phyloP scores from a whole-genome alignment of 2,797 vertebrate genomes.

The Hippopotamyrus pictus region DNA sequence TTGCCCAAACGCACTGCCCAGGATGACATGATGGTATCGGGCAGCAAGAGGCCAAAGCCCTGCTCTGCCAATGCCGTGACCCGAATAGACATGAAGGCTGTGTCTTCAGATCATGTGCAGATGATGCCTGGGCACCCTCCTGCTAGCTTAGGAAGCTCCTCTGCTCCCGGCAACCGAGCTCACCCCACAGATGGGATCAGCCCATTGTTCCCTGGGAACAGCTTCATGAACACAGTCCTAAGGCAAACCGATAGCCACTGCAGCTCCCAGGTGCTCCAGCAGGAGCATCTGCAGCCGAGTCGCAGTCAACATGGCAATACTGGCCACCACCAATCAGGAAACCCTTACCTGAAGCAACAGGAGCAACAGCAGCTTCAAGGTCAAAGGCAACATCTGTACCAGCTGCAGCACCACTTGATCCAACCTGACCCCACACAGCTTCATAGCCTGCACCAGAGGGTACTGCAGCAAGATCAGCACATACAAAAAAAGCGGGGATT shows the following conservation, averaged over 20 bases:
- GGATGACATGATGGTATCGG: constrained; percentile 79
- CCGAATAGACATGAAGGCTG: constrained; percentile 74
- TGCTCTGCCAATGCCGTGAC: constrained; percentile 63
- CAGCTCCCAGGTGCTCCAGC: constrained; percentile 62
- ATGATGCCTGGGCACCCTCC: constrained; percentile 77
- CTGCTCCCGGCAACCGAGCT: constrained; percentile 58
- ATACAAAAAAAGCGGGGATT: constrained; percentile 83
- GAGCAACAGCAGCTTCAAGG: constrained; percentile 66
- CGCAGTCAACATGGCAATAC: constrained; percentile 68
- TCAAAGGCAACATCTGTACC: constrained; percentile 47
- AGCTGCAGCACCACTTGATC: constrained; percentile 51
- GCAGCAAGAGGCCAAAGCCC: constrained; percentile 82
- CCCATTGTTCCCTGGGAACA: constrained; percentile 76
- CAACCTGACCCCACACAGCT: constrained; percentile 53
- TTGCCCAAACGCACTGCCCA: constrained; percentile 81
- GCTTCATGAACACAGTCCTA: constrained; percentile 70
- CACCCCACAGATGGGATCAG: constrained; percentile 57
- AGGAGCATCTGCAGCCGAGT: constrained; percentile 76
- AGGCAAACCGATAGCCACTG: constrained; percentile 79
- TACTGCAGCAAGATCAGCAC: constrained; percentile 80
- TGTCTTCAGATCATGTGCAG: constrained; percentile 74
- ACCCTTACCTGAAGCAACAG: constrained; percentile 78
- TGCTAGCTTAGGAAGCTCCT: constrained; percentile 65
- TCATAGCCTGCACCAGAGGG: constrained; percentile 64
- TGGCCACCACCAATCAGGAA: constrained; percentile 74